Conservation (phyloP, 23 tunicate genomes). For the Trididemnum miniatum region DNA sequence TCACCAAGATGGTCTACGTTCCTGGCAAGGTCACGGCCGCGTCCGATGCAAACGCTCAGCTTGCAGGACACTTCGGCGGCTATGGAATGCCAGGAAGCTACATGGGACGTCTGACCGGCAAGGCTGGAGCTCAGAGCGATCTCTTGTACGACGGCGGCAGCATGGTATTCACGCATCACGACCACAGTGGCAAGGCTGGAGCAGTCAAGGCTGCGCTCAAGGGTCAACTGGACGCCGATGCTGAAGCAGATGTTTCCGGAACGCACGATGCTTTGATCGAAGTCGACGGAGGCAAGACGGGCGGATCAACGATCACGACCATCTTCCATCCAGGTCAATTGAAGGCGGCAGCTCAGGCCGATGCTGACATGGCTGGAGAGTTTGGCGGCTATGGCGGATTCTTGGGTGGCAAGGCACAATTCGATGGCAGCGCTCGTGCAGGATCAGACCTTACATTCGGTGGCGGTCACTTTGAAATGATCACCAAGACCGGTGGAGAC, state of each 20-base stretch:
- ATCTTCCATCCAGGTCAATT: slow-evolving; percentile 13
- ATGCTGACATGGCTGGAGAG: background rate
- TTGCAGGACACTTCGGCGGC: slow-evolving; percentile 6
- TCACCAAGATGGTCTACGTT: slow-evolving; percentile 11
- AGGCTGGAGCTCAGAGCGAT: slow-evolving; percentile 21
- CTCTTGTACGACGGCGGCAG: background rate
- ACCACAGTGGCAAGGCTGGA: background rate
- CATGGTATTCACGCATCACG: background rate
- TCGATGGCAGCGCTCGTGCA: background rate
- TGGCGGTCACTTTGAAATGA: slow-evolving; percentile 9
- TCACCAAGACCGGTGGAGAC: slow-evolving; percentile 20
- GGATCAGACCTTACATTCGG: background rate
- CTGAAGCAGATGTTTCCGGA: background rate
- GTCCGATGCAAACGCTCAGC: slow-evolving; percentile 3
- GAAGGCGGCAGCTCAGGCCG: background rate
- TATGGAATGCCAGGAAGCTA: background rate
- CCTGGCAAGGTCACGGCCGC: slow-evolving; percentile 9
- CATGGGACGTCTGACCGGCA: background rate
- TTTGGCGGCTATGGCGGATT: background rate
- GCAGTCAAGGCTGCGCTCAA: slow-evolving; percentile 21
- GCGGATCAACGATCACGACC: background rate
- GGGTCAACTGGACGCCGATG: slow-evolving; percentile 1
- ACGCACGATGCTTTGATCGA: background rate
- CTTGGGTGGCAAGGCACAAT: slow-evolving; percentile 21
- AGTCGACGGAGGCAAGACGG: slow-evolving; percentile 30